Evolutionary conservation across 2,888 invertebrate genomes (phyloP).

Genomic region (Spicauda simplicius): DNA sequence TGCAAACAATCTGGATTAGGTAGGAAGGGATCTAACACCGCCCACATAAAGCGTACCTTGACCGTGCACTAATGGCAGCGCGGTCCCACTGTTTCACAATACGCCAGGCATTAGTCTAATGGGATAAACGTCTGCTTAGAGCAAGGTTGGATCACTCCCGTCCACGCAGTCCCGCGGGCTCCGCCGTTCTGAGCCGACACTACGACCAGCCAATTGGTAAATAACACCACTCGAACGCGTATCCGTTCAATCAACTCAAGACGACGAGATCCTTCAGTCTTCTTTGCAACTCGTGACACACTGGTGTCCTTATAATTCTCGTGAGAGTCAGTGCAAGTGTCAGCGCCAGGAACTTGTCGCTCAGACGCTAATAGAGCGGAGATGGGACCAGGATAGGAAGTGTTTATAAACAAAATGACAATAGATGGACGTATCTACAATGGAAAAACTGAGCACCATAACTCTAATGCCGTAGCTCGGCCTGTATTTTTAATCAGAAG

Average conservation of each 20-base stretch:
- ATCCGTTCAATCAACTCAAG: slow-evolving; percentile 80
- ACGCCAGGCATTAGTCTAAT: slow-evolving; percentile 77
- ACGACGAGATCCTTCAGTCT: slow-evolving; percentile 70
- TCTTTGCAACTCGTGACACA: slow-evolving; percentile 57
- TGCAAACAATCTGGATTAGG: slow-evolving; percentile 18
- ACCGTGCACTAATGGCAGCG: slow-evolving; percentile 74
- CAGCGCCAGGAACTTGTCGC: slow-evolving; percentile 29
- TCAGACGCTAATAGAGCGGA: slow-evolving; percentile 30
- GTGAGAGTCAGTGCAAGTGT: slow-evolving; percentile 31
- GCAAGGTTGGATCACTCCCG: slow-evolving; percentile 77
- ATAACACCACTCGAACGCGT: slow-evolving; percentile 79
- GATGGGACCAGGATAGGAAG: slow-evolving; percentile 36
- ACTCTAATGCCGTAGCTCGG: slow-evolving; percentile 51
- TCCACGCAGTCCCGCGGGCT: slow-evolving; percentile 69
- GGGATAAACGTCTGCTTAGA: slow-evolving; percentile 79
- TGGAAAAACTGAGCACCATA: slow-evolving; percentile 41
- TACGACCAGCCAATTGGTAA: slow-evolving; percentile 77
- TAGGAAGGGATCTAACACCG: slow-evolving; percentile 39
- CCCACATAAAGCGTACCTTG: slow-evolving; percentile 70
- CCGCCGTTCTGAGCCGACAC: slow-evolving; percentile 65
- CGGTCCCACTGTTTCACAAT: slow-evolving; percentile 69
- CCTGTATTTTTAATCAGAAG: background rate
- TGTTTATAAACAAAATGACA: slow-evolving; percentile 33
- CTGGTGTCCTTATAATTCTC: slow-evolving; percentile 46
- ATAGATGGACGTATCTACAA: slow-evolving; percentile 19